Percentiles rank a stretch among this genome's conserved stretches.
These are phyloP conservation scores for Tubulanus polymorphus DNA, from an alignment of 2,888 invertebrate genomes.

Conservation along the genomic window DNA sequence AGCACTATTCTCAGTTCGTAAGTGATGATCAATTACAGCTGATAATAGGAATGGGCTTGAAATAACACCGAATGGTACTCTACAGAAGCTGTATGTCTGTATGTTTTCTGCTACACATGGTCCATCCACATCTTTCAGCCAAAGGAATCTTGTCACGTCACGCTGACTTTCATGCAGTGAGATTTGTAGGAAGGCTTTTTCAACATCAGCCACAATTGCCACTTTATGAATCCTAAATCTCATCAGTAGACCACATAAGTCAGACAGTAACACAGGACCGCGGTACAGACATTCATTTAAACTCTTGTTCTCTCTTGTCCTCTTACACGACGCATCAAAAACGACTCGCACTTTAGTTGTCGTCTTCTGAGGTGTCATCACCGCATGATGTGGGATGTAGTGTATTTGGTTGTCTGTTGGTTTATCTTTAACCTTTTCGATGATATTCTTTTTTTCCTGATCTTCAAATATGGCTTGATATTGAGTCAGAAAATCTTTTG, in stretches of 20 bases:
- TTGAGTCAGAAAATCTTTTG: too few species aligned
- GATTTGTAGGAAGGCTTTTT: conserved; percentile 15
- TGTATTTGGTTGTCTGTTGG: conserved; percentile 8
- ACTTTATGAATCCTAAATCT: conserved; percentile 14
- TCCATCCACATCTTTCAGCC: conserved; percentile 16
- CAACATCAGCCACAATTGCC: conserved; percentile 2
- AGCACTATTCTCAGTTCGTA: conserved; percentile 1
- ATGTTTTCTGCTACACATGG: too few species aligned
- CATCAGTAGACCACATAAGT: conserved; percentile 14
- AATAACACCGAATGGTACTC: conserved; percentile 14
- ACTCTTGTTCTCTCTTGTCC: conserved; percentile 8
- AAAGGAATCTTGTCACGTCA: conserved; percentile 17
- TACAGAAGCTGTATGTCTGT: conserved; percentile 14
- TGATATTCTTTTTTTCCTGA: too few species aligned
- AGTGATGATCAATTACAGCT: conserved; percentile 17
- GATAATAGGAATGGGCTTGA: conserved; percentile 11
- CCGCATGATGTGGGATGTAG: conserved; percentile 21
- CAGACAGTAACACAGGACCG: too few species aligned
- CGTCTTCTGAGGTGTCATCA: conserved; percentile 14
- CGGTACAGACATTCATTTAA: conserved; percentile 19
- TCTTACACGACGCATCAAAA: conserved; percentile 16
- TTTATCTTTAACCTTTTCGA: too few species aligned
- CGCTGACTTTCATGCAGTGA: conserved; percentile 11
- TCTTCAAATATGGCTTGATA: too few species aligned
- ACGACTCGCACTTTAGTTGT: conserved; percentile 21